Conservation (phyloP, 2,888 invertebrate species). For the Aspidiotus destructor region DNA sequence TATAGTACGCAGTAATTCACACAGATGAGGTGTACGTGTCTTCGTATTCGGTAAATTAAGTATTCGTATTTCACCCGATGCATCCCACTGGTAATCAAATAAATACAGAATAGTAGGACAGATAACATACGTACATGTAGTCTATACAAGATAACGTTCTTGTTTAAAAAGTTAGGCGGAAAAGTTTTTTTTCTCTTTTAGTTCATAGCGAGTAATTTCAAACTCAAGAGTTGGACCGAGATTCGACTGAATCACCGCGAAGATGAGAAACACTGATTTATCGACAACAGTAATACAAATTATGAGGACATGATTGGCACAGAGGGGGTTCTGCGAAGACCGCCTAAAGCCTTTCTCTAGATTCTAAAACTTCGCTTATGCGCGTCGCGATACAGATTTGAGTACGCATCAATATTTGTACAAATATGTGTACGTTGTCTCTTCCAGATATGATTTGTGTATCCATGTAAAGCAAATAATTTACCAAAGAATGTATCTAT, state of each 20-base stretch:
- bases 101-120: constrained; percentile 21
- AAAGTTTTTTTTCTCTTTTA: neutral
- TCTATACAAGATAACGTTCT: constrained; percentile 18
- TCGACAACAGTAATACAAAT: constrained; percentile 27
- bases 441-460: constrained; percentile 10
- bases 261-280: constrained; percentile 30
- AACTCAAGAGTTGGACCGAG: neutral
- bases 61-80: neutral
- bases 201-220: neutral
- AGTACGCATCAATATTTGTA: constrained; percentile 16
- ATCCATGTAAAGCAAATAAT: too few species aligned
- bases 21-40: too few species aligned
- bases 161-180: constrained; percentile 24
- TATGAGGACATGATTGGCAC: constrained; percentile 29
- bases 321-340: constrained; percentile 27
- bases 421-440: neutral
- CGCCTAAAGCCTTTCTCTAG: constrained; percentile 19
- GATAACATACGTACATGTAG: constrained; percentile 8
- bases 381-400: neutral
- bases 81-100: constrained; percentile 12
- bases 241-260: constrained; percentile 12
- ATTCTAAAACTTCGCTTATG: constrained; percentile 1
- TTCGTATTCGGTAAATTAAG: too few species aligned
- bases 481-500: too few species aligned
- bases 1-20: too few species aligned